Evolutionary conservation across 2,113 vertebrate species (phyloP).

Genomic region (Neotragus moschatus): DNA sequence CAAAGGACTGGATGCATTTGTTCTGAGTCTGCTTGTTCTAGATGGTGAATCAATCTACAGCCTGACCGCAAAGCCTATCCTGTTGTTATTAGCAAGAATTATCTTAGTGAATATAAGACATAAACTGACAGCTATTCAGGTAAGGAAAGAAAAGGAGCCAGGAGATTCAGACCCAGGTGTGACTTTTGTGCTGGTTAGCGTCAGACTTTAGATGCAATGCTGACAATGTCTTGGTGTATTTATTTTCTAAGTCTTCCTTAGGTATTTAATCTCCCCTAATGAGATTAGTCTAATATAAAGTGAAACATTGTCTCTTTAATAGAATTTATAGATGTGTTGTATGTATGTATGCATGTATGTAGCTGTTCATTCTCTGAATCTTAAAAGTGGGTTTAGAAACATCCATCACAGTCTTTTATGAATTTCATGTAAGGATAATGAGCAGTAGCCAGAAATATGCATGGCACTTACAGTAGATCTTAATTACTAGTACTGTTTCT

Average conservation of each 20-base stretch:
- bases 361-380: neutral
- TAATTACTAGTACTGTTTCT: neutral
- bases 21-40: slow-evolving; percentile 85
- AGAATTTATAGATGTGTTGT: neutral
- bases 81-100: slow-evolving; percentile 88
- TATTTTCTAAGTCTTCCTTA: neutral
- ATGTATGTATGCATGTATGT: neutral
- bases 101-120: slow-evolving; percentile 85
- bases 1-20: slow-evolving; percentile 70
- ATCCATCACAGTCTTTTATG: neutral
- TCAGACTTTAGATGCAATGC: neutral
- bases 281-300: neutral
- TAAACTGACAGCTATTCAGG: slow-evolving; percentile 88
- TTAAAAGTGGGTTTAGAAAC: neutral
- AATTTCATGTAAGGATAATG: neutral
- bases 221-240: neutral
- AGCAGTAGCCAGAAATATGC: neutral
- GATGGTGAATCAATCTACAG: slow-evolving; percentile 95
- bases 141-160: slow-evolving; percentile 68
- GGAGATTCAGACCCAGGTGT: neutral
- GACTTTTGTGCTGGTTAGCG: neutral
- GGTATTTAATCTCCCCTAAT: neutral
- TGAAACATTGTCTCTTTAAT: neutral
- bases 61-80: slow-evolving; percentile 87
- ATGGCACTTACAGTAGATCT: neutral